Percentiles rank a stretch among this genome's conserved stretches.
Evolutionary conservation across 1,140 invertebrate species (phyloP).

Genomic region (Dreissena rostriformis): DNA sequence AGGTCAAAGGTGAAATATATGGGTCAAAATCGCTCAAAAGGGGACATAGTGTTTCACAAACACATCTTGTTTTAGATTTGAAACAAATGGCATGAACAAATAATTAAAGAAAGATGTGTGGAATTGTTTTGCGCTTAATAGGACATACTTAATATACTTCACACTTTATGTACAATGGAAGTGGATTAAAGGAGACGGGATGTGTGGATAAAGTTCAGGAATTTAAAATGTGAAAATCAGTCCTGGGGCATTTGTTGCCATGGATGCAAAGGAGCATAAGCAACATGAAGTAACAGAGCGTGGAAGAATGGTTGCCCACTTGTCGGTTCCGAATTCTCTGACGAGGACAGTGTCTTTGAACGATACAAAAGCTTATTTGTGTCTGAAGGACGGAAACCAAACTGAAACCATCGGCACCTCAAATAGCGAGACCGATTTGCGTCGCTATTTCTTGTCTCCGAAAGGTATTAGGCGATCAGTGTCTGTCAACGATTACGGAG

Average conservation of each 20-base stretch:
- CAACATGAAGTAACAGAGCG: neutral
- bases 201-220: no score
- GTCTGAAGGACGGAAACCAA: neutral
- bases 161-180: no score
- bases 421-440: constrained; percentile 48
- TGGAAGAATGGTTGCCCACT: neutral
- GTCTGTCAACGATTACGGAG: constrained; percentile 49
- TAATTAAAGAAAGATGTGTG: no score
- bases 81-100: no score
- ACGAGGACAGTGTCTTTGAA: constrained; percentile 36
- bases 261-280: constrained; percentile 17
- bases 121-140: no score
- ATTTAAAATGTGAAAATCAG: neutral
- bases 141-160: no score
- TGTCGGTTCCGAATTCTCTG: constrained; percentile 31
- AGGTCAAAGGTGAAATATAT: no score
- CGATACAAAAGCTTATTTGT: constrained; percentile 30
- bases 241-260: constrained; percentile 14
- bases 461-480: constrained; percentile 43
- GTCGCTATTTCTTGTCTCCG: constrained; percentile 46
- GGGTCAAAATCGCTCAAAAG: no score
- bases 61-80: no score
- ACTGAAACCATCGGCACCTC: neutral
- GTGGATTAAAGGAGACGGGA: no score
- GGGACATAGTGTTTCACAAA: no score